These are phyloP conservation scores for Latrodectus elegans DNA, from an alignment of 2,888 invertebrate genomes.

Conservation along the genomic window DNA sequence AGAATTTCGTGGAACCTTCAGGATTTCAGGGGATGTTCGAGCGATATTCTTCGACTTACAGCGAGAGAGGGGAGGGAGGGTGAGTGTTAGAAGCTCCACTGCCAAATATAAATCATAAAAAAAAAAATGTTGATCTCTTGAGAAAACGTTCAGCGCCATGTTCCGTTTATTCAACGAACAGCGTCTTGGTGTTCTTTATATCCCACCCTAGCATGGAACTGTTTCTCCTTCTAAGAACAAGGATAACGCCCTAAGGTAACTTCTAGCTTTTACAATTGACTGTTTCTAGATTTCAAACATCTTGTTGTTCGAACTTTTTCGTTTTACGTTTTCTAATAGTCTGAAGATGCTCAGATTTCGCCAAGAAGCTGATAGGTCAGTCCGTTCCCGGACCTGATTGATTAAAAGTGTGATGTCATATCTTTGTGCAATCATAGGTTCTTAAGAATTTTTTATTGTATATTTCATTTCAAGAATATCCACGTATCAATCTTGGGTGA, in stretches of 20 bases:
- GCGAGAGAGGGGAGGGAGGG: constrained; percentile 55
- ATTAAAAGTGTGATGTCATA: neutral
- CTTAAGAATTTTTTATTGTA: too few relatives aligned
- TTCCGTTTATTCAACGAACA: constrained; percentile 65
- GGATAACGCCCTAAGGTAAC: constrained; percentile 30
- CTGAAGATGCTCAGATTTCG: constrained; percentile 48
- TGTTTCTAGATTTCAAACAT: constrained; percentile 66
- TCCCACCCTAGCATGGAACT: constrained; percentile 57
- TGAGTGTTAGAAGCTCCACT: constrained; percentile 61
- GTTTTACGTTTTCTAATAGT: constrained; percentile 28
- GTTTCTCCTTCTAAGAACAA: constrained; percentile 46
- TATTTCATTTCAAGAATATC: too few relatives aligned
- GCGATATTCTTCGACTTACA: neutral
- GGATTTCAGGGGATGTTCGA: neutral
- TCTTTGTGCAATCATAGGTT: neutral
- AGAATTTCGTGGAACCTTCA: neutral
- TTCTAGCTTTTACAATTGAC: constrained; percentile 61
- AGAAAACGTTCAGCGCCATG: constrained; percentile 58
- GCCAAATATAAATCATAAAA: constrained; percentile 41
- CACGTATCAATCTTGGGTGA: too few relatives aligned
- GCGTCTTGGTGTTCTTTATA: constrained; percentile 52
- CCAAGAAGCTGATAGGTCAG: constrained; percentile 25
- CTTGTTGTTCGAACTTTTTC: constrained; percentile 62
- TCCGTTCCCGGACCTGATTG: constrained; percentile 31
- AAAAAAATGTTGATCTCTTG: constrained; percentile 30